Evolutionary conservation across 2,113 vertebrate genomes (phyloP), one percentile per base, ranked within the genome.

Genomic region (Microcebus lehilahytsara): DNA sequence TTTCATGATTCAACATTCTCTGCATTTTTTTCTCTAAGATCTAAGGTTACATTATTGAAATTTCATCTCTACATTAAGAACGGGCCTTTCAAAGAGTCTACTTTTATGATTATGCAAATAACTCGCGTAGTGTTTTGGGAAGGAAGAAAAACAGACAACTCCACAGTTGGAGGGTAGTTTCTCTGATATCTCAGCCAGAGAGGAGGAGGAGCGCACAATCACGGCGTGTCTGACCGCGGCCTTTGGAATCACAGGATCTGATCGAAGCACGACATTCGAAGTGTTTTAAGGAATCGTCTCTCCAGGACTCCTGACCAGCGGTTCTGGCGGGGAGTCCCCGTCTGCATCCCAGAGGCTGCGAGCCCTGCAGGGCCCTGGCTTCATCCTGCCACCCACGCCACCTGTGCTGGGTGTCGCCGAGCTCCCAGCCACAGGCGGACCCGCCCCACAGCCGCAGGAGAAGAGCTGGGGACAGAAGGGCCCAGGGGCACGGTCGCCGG

Each of bases 371-470:
- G 72, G 62, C 51, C 13, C 51, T 37, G 53, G 30, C 53, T 79
- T n/a, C 34, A 14, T 13, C 16, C 80, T 49, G 5, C 27, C 53
- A 30, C 40, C n/a, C 71, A 34, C 0, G 6, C 12, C 0, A 2
- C 12, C 25, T 25, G 32, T 6, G 25, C 9, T 37, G 27, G 3
- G 1, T 20, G 58, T 14, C 25, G 16, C 53, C 17, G 1, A 37
- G 53, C 60, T 77, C 27, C 27, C 25, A 49, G 74, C 14, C 74
- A 46, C 27, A 49, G 74, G 42, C 16, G 1, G 25, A 77, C 74
- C 14, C 27, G 5, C 12, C 27, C 42, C 8, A 64, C 25, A 12
- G 37, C 30, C 17, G 11, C 27, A 46, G 2, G 40, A 25, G 49
- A 67, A 60, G 12, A 89, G 42, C 40, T 51, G 34, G 32, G 7